Conservation (phyloP, 2,797 vertebrate genomes). For the Chrysocyon brachyurus region DNA sequence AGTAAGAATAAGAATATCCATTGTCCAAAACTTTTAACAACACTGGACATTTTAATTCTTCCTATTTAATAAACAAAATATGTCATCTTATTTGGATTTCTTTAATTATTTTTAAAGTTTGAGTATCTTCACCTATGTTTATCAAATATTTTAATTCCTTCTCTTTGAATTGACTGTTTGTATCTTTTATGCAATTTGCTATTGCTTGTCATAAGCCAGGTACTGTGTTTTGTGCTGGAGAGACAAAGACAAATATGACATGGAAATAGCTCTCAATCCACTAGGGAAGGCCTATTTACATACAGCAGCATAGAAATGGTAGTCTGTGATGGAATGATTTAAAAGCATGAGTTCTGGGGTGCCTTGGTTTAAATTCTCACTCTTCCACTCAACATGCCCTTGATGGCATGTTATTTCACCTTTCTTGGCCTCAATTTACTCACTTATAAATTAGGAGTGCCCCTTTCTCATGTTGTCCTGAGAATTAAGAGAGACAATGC, state of each 20-base stretch:
- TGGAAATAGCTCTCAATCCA: neutral
- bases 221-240: neutral
- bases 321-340: neutral
- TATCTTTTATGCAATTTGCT: neutral
- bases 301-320: neutral
- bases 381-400: neutral
- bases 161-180: neutral
- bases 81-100: neutral
- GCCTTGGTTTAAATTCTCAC: neutral
- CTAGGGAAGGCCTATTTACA: neutral
- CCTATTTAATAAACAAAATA: neutral
- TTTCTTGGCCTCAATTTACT: neutral
- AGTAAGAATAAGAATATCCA: neutral
- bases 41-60: neutral
- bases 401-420: neutral
- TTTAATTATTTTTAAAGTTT: neutral
- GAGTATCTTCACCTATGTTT: neutral
- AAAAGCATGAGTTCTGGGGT: neutral
- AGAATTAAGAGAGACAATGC: neutral
- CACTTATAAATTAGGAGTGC: neutral
- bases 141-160: neutral
- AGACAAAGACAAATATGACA: neutral
- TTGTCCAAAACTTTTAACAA: neutral
- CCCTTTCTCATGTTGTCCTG: neutral
- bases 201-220: neutral